phyloP scores from a whole-genome alignment of 2,888 invertebrate genomes.

The Busseola fusca region DNA sequence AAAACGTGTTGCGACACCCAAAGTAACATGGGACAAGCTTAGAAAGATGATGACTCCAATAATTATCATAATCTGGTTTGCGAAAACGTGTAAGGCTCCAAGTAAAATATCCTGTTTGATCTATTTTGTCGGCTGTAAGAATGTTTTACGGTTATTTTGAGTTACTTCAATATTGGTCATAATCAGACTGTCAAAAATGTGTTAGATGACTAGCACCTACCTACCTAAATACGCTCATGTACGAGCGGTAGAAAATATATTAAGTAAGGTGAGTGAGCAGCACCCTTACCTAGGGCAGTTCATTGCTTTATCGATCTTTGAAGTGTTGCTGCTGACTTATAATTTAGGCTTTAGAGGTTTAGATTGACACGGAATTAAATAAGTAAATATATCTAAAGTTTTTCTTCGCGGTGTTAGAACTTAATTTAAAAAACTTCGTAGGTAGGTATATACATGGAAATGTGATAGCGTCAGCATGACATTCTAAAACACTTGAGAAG shows the following conservation, averaged over 20 bases:
- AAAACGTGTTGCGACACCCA: neutral
- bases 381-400: neutral
- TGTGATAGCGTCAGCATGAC: neutral
- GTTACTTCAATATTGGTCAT: neutral
- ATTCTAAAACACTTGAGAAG: neutral
- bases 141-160: neutral
- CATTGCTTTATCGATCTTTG: neutral
- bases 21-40: neutral
- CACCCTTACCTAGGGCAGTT: neutral
- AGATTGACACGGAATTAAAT: neutral
- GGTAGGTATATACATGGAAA: neutral
- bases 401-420: neutral
- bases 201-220: neutral
- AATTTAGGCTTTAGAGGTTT: neutral
- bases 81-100: neutral
- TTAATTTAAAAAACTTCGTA: too few species aligned
- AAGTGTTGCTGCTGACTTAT: neutral
- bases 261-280: slow-evolving; percentile 22
- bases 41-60: neutral
- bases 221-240: too few species aligned
- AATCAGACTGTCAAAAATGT: slow-evolving; percentile 1
- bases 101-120: neutral
- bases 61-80: neutral
- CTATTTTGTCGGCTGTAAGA: neutral
- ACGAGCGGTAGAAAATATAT: slow-evolving; percentile 13